Evolutionary conservation across 2,113 vertebrate species (phyloP).

Genomic region (Bubo blakistoni): DNA sequence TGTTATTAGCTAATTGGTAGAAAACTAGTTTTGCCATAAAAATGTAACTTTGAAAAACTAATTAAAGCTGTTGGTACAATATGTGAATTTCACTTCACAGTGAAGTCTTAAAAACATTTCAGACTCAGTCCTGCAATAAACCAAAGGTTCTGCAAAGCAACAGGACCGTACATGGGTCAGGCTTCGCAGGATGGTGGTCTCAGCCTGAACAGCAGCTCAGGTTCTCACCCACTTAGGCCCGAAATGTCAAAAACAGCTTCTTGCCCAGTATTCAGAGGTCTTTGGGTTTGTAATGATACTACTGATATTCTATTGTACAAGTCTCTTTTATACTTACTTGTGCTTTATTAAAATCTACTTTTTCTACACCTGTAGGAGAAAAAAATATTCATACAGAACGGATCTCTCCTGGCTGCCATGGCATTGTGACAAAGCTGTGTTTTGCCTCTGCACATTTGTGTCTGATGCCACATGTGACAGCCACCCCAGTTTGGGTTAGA

Average conservation of each 20-base stretch:
- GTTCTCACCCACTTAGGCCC: background rate
- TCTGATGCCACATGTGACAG: background rate
- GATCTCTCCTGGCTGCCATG: background rate
- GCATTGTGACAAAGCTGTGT: background rate
- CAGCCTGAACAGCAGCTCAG: background rate
- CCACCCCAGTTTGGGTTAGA: accelerated
- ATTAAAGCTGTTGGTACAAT: background rate
- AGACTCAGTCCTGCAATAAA: background rate
- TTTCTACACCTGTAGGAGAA: background rate
- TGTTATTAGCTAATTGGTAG: background rate
- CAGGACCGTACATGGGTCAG: accelerated
- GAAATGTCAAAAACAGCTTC: background rate
- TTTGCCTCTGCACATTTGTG: background rate
- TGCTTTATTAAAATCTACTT: background rate
- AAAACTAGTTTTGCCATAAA: background rate
- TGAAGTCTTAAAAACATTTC: background rate
- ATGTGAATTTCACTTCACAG: background rate
- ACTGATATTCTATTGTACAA: background rate
- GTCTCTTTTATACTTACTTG: background rate
- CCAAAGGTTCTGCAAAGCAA: background rate
- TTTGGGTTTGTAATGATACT: background rate
- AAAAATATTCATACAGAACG: accelerated
- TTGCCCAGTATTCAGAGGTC: background rate
- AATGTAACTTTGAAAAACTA: background rate
- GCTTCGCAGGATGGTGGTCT: accelerated